phyloP scores from a whole-genome alignment of 2,888 invertebrate genomes.

The Lydus trimaculatus region DNA sequence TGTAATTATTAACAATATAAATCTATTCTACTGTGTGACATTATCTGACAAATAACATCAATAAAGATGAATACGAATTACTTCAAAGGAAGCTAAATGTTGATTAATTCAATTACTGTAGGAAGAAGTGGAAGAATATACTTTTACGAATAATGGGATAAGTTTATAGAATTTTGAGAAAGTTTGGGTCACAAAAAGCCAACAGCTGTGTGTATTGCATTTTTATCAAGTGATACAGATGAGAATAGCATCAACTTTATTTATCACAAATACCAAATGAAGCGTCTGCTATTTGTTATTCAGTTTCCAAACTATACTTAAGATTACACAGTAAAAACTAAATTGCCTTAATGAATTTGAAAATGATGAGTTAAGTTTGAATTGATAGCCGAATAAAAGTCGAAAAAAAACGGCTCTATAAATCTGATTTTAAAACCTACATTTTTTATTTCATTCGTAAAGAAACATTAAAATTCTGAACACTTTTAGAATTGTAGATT shows the following conservation, averaged over 20 bases:
- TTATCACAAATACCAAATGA: no score
- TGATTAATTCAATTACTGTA: neutral
- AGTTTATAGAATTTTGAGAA: no score
- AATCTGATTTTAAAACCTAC: neutral
- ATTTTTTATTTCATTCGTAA: neutral
- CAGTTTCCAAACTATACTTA: neutral
- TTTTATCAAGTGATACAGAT: no score
- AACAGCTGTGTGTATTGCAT: no score
- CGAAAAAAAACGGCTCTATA: no score
- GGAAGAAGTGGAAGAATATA: no score
- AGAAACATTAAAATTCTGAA: neutral
- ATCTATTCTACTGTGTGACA: neutral
- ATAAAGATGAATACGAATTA: neutral
- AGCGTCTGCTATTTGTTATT: no score
- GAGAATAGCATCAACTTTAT: no score
- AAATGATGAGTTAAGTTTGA: neutral
- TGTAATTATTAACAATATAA: conserved; percentile 18
- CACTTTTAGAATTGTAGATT: neutral
- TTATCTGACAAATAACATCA: conserved; percentile 8
- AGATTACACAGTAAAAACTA: no score
- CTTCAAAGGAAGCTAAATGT: neutral
- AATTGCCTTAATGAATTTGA: neutral
- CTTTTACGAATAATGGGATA: no score
- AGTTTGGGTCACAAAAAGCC: neutral
- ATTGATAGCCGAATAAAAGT: neutral